These are phyloP conservation scores for Dryobotodes eremita DNA, from an alignment of 2,888 invertebrate genomes.

Conservation along the genomic window DNA sequence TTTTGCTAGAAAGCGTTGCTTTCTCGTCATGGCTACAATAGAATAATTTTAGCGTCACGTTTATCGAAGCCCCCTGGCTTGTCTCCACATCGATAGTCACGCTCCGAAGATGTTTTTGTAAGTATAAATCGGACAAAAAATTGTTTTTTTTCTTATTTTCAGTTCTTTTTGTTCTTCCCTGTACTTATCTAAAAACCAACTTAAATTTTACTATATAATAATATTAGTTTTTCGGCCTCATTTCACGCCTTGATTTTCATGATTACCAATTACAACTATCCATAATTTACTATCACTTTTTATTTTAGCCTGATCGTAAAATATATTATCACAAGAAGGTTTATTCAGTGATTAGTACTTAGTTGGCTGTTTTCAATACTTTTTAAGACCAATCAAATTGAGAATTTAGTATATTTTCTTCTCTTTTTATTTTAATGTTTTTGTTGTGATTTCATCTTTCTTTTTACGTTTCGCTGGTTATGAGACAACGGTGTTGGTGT, in stretches of 20 bases:
- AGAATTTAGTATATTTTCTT: background rate
- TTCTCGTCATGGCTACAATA: constrained; percentile 80
- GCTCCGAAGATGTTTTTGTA: constrained; percentile 52
- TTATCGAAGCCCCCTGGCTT: constrained; percentile 74
- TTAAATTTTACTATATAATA: too few species aligned
- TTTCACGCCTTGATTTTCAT: background rate
- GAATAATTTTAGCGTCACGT: constrained; percentile 77
- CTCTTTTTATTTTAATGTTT: too few species aligned
- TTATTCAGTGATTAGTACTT: background rate
- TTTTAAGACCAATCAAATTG: background rate
- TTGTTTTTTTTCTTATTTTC: background rate
- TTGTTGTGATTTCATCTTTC: background rate
- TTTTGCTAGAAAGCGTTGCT: constrained; percentile 83
- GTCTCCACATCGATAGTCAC: constrained; percentile 70
- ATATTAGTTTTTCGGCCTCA: background rate
- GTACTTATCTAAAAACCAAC: background rate
- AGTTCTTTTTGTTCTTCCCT: background rate
- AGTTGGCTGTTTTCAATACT: too few species aligned
- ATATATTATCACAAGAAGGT: background rate
- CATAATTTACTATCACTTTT: background rate
- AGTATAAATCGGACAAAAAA: background rate
- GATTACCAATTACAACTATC: background rate
- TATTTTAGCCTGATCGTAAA: background rate
- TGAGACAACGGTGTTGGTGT: background rate
- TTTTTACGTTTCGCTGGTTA: background rate